Evolutionary conservation across 2,888 invertebrate species (phyloP), one percentile per base, ranked within the genome.

Genomic region (Autographa pulchrina): DNA sequence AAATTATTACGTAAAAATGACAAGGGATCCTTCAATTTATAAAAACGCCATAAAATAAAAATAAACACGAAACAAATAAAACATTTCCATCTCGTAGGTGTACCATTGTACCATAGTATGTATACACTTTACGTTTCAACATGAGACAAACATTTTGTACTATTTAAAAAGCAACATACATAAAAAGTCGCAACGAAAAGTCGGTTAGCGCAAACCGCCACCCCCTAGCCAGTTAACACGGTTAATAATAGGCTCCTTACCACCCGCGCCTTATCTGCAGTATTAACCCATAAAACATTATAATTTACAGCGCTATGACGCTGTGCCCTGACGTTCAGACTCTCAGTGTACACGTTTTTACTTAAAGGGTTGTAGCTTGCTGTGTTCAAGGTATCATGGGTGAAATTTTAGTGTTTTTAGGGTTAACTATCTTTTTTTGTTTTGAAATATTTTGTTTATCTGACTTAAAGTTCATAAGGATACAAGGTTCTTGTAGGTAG

Each of bases 231-330:
- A 89, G 92, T 92, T 92, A 93, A 93, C 94, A 91, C 91, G 90
- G 92, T 93, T 94, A 93, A 94, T 94, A 95, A 95, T 93, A 94
- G 93, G 93, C 93, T 92, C 91, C 94, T 93, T 93, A 92, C 93
- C 78, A 92, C 92, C 87, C 82, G 88, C 91, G 91, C 93, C 95
- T 96, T 95, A 96, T 96, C 95, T 96, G 90, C 93, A 91, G 94
- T 95, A 96, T 96, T 95, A 96, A 95, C 94, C 95, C 95, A 95
- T 96, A 95, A 96, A 96, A 94, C 95, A 96, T 95, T 93, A 94
- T 95, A 95, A 96, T 96, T 95, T 96, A 95, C 93, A 91, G 87
- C 93, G 89, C 82, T 88, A 91, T 93, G 92, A 91, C 93, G 91
- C 89, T 87, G 83, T 86, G 91, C 91, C 92, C 90, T 94, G 94